Base-by-base conservation (phyloP, 2,888 invertebrate species). In the Pollenia labialis region DNA sequence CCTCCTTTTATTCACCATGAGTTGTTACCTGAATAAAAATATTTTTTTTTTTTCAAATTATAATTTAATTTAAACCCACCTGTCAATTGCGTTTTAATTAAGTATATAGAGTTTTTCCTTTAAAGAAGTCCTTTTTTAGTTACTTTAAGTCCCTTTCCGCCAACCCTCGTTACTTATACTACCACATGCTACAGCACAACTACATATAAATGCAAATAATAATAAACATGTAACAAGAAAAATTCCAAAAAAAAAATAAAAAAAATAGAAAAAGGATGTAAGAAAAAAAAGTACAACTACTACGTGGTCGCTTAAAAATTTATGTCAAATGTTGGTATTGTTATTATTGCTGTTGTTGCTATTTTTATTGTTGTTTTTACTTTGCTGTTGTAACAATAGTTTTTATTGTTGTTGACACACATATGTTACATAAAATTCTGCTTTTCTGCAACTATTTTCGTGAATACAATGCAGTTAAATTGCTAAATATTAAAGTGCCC, bases 251-350 rank as follows among this genome's bases (percentile, higher is more conserved):
- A 60, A n/a, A 68, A 18, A n/a, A n/a, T n/a, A n/a, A 68, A 16
- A 56, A 48, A 46, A 12, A 69, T n/a, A 40, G 32, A 44, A 58
- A 66, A 44, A 44, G 42, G 18, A 48, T 54, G 23, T 12, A 18
- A 44, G 46, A 64, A 66, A 66, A 68, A 66, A 60, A 40, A 23
- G 58, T 54, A 46, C 32, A 52, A 71, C 46, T 58, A 68, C 71
- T 48, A 82, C 75, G 85, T 86, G 85, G 82, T 80, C 82, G 79
- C 56, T 82, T 82, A 75, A 86, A 80, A 86, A 82, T 86, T 86
- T 69, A 86, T 82, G 85, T 64, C 82, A 79, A 80, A 69, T 58
- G 62, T 69, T 82, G 80, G n/a, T 69, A 44, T 68, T 56, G 60
- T 48, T 81, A 42, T 42, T 72, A 48, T 23, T 74, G 60, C 48